Evolutionary conservation across 2,797 vertebrate species (phyloP).

Genomic region (Spinus olivaceus): DNA sequence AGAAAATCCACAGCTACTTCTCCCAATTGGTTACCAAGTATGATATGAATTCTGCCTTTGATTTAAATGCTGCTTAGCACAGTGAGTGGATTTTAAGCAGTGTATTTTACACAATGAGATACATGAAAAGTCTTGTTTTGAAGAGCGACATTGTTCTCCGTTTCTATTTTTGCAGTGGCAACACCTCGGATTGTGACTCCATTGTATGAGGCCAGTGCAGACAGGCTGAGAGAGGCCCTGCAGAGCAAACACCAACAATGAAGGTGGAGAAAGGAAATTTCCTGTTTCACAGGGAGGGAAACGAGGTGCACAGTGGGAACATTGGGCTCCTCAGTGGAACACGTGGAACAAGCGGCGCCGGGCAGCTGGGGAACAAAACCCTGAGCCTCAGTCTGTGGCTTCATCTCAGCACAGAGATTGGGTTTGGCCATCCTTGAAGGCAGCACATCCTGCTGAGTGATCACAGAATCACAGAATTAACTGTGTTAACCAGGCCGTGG

Average conservation of each 20-base stretch:
- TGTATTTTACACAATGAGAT: neutral
- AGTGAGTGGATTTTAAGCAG: neutral
- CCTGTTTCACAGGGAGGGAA: neutral
- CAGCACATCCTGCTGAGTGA: neutral
- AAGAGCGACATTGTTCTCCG: neutral
- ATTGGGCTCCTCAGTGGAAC: fast-evolving
- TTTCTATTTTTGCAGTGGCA: slow-evolving; percentile 19
- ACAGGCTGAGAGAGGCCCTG: neutral
- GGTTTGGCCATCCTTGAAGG: neutral
- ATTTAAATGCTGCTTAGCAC: slow-evolving; percentile 6
- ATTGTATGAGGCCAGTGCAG: neutral
- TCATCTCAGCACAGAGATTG: neutral
- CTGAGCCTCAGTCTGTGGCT: neutral
- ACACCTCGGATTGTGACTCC: neutral
- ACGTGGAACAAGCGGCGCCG: fast-evolving
- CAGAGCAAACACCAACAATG: slow-evolving; percentile 12
- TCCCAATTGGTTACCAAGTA: neutral
- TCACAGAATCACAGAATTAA: neutral
- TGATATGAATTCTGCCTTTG: neutral
- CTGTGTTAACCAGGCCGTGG: fast-evolving
- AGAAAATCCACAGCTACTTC: slow-evolving; percentile 15
- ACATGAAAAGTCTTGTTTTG: slow-evolving; percentile 10
- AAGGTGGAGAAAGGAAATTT: slow-evolving; percentile 25
- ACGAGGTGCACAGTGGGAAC: neutral
- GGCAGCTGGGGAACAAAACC: neutral